Evolutionary conservation across 1,140 invertebrate genomes (phyloP).

Genomic region (Drosophila melanogaster): DNA sequence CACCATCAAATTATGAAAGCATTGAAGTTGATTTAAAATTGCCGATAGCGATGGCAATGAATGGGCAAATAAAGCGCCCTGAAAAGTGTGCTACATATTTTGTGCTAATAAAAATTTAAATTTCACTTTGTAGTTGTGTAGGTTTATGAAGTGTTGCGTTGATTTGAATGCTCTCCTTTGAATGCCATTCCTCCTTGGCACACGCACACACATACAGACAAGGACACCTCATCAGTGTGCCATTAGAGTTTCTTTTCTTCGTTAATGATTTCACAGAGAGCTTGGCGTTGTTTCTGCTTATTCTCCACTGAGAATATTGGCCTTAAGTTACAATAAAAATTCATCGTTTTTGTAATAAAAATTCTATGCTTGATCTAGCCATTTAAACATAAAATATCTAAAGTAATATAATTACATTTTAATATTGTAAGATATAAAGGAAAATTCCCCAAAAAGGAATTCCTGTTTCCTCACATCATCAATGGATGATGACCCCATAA

Average conservation of each 20-base stretch:
- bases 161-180: constrained; percentile 16
- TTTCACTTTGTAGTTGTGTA: constrained; percentile 30
- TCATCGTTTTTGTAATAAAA: no score
- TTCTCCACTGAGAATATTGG: constrained; percentile 1
- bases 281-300: not conserved
- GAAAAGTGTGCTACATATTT: constrained; percentile 23
- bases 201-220: constrained; percentile 12
- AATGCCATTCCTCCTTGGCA: constrained; percentile 16
- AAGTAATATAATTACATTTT: no score
- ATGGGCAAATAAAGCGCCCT: not conserved
- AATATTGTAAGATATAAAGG: no score
- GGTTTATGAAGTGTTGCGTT: constrained; percentile 33
- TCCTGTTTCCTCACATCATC: no score
- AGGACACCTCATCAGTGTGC: constrained; percentile 24
- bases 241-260: constrained; percentile 47
- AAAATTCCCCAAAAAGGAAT: no score
- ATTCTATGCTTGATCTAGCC: no score
- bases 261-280: constrained; percentile 43
- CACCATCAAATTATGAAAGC: constrained; percentile 12
- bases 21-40: constrained; percentile 41
- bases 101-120: constrained; percentile 21
- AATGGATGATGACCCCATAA: no score
- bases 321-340: no score
- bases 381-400: no score
- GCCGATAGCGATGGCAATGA: not conserved